Percentiles rank a stretch among this genome's conserved stretches.
Conservation (phyloP, 2,888 invertebrate species). For the Gandaritis pyraliata region DNA sequence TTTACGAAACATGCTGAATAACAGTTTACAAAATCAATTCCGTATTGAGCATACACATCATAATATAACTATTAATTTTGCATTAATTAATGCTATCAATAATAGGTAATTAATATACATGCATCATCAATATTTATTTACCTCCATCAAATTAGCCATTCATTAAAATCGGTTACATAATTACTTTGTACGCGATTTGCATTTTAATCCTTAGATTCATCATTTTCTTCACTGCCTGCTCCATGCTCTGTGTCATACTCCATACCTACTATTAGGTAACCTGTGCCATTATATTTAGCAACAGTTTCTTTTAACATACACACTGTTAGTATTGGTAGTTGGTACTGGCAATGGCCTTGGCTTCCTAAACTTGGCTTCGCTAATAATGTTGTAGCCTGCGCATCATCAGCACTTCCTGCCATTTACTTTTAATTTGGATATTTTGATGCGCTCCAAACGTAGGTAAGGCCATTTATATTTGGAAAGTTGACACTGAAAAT, state of each 20-base stretch:
- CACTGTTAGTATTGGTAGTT: neutral
- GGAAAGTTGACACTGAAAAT: conserved; percentile 10
- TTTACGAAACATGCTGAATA: no score
- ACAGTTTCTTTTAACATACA: neutral
- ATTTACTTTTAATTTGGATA: conserved; percentile 19
- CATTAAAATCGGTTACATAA: conserved; percentile 24
- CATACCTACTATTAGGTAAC: neutral
- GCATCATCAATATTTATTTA: conserved; percentile 26
- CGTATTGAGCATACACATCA: conserved; percentile 10
- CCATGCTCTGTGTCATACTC: neutral
- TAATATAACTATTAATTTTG: neutral
- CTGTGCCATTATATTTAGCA: conserved; percentile 1
- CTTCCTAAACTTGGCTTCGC: conserved; percentile 27
- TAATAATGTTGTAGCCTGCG: conserved; percentile 16
- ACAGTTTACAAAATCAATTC: conserved; percentile 20
- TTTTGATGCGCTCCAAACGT: conserved; percentile 13
- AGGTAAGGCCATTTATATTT: conserved; percentile 7
- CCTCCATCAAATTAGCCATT: conserved; percentile 19
- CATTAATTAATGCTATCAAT: neutral
- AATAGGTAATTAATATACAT: neutral
- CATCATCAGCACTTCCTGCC: conserved; percentile 24
- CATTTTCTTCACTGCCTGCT: neutral
- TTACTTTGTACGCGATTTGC: conserved; percentile 11
- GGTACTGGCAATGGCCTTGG: conserved; percentile 16
- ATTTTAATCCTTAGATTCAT: conserved; percentile 14